Evolutionary conservation across 2,113 vertebrate genomes (phyloP), one percentile per base, ranked within the genome.

Genomic region (Nestor notabilis): DNA sequence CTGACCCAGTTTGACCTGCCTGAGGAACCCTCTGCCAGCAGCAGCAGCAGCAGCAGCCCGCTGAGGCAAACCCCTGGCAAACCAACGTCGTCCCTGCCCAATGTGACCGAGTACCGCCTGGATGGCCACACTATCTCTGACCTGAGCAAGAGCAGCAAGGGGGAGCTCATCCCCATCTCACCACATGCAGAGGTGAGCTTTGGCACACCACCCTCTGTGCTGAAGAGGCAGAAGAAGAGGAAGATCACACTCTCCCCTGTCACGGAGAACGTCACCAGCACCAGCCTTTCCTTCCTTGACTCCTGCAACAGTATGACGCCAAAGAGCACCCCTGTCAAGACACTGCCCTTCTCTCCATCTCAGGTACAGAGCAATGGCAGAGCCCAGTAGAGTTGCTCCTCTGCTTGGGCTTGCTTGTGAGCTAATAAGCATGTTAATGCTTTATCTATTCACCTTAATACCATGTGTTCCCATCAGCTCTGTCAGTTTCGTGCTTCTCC

Each of bases 91-190:
- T 80, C 92, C 23, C 10, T 98, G 91, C 88, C 98, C 96, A 97
- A 97, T 19, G 87, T 99, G 79, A 99, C 98, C 0, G 98, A 99
- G 97, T 99, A 99, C 91, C 99, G 99, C 33, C 97, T 99, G 87
- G 99, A 99, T 0, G 99, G 98, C 66, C 99, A 99, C 65, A 98
- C 99, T 49, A 98, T 99, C 96, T 99, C 99, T 0, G 99, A 99
- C 97, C 97, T 99, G 55, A 99, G 99, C 98, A 99, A 98, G 86
- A 96, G 99, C 97, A 99, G 98, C 97, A 99, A 98, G 49, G 99
- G 99, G 3, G 99, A 99, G 82, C 99, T 99, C 81, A 99, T 99
- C 85, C 99, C 99, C 33, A 99, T 99, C 79, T 99, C 99, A 1
- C 99, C 99, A 0, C 98, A 98, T 0, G 98, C 99, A 0, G 98